Evolutionary conservation across 2,113 vertebrate genomes (phyloP), one percentile per base, ranked within the genome.

Genomic region (Hippocampus barbouri): DNA sequence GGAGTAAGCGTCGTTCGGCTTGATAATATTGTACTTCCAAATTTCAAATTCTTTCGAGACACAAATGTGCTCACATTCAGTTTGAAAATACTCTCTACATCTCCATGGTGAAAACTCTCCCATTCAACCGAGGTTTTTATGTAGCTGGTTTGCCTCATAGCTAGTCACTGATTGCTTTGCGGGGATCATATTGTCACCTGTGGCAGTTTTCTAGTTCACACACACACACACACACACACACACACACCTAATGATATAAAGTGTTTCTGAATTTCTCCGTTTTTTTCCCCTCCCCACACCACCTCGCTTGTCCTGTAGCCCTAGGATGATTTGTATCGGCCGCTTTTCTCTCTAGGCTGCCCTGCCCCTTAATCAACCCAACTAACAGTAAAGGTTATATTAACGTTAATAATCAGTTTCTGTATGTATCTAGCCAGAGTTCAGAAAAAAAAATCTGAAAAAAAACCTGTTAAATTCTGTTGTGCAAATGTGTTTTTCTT

Each of bases 371-470:
- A 90, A 89, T 85, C 88, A 86, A 86, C 87, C 84, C 82, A 79
- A 92, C 87, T 91, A 92, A 92, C 91, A 90, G 89, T 93, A 90
- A 91, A 88, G 87, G 85, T 88, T 89, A 90, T 92, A 88, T 91
- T 90, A 93, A 91, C 89, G 77, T 87, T 90, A 86, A 91, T 92
- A 90, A 91, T 90, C 90, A 87, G 86, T 90, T 90, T 89, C 87
- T 93, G 83, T 91, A 89, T 89, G 90, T 91, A 93, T 86, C 85
- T 92, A 92, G 88, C 88, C 87, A 90, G 90, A 88, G 86, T 87
- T 87, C 89, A 84, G 83, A 85, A 85, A 89, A 81, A 79, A 88
- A 88, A 87, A 78, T 71, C 73, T 0, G 70, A 74, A 74, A 86
- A 87, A 90, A 88, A 89, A 89, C 81, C 72, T 78, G 87, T 91